Base-by-base conservation (phyloP, 2,113 vertebrate genomes). In the Pluvianellus socialis region DNA sequence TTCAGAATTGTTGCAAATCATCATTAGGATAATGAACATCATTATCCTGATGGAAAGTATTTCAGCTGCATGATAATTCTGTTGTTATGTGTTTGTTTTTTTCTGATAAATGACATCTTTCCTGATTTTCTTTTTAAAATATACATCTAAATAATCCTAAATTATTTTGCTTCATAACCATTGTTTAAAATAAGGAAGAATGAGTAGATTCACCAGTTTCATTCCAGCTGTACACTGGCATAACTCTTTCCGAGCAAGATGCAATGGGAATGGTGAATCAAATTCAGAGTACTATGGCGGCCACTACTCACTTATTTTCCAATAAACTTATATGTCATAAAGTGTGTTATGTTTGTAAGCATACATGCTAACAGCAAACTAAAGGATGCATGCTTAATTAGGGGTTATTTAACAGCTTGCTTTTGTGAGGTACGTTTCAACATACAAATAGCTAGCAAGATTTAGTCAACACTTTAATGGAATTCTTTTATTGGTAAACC, bases 1-100 rank as follows among this genome's bases (percentile, higher is more conserved):
- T 96, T 97, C 94, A 97, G 94, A 97, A 90, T 96, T 96, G 86
- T 95, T 96, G 87, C 79, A 92, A 93, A 84, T 95, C 93, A 62
- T 93, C 93, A 96, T 97, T 96, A 88, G 94, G 95, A 93, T 97
- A 96, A 96, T 96, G 93, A 86, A 92, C 9, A 5, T 81, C 73
- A 90, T 97, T 95, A 94, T 63, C 47, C 85, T 89, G 87, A 94
- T 86, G 76, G 89, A 83, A 72, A 42, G 21, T 95, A 88, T 96
- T 94, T 92, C 89, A 94, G 91, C 67, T 90, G 75, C 87, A 72
- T 95, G 95, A 96, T 94, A 91, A 94, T 77, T 95, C 65, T 93
- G 92, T 89, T 75, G 86, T 68, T 86, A 17, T 81, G 84, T 97
- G 85, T 82, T 94, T 96, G 86, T 59, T 90, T 92, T 91, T 84